Conservation (phyloP, 2,888 invertebrate genomes). For the Dermolepida albohirtum region DNA sequence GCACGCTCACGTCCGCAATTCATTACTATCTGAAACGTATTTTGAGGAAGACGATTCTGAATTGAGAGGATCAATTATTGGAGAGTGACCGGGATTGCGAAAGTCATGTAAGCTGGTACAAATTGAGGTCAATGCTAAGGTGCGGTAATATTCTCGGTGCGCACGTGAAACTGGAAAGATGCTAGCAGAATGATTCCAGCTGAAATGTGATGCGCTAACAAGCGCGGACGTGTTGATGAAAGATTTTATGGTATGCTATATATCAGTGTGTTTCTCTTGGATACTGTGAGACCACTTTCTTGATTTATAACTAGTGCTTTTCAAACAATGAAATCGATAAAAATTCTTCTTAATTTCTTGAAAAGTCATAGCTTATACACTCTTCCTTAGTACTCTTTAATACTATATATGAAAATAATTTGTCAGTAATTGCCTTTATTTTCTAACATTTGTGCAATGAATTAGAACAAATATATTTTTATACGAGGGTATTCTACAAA, state of each 20-base stretch:
- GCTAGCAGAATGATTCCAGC: constrained; percentile 44
- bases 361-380: background rate
- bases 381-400: no score
- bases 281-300: constrained; percentile 5
- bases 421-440: no score
- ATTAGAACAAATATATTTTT: no score
- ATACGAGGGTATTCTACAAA: no score
- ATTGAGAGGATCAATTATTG: constrained; percentile 49
- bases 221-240: constrained; percentile 35
- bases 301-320: constrained; percentile 20
- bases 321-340: constrained; percentile 1
- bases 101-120: constrained; percentile 39
- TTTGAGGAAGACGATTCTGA: constrained; percentile 50
- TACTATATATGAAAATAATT: no score
- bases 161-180: constrained; percentile 47
- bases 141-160: constrained; percentile 40
- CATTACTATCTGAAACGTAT: constrained; percentile 54
- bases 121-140: constrained; percentile 38
- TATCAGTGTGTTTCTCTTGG: constrained; percentile 23
- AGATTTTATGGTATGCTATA: constrained; percentile 39
- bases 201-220: constrained; percentile 25
- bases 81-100: constrained; percentile 38
- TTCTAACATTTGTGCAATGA: no score
- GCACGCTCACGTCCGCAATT: constrained; percentile 51
- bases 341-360: no score